These are phyloP conservation scores for Philaenus spumarius DNA, from an alignment of 1,140 invertebrate genomes.

Conservation along the genomic window DNA sequence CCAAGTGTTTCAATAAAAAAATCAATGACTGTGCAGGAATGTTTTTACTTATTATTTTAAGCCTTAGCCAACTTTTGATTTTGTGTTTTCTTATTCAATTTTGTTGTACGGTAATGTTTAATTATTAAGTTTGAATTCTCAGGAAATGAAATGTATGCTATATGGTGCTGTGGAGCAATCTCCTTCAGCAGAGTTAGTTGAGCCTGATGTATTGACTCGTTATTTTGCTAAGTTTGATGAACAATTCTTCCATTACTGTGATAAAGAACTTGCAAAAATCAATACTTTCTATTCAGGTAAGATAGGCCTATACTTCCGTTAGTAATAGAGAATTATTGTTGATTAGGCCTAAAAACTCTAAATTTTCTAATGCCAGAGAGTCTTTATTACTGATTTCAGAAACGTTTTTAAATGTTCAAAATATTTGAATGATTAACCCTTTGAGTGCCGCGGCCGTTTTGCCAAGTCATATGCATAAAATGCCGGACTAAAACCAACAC, in stretches of 20 bases:
- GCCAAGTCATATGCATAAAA: too few relatives aligned
- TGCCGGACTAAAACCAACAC: too few relatives aligned
- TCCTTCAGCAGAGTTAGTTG: constrained; percentile 77
- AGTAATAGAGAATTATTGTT: too few relatives aligned
- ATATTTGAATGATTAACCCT: too few relatives aligned
- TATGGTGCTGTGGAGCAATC: constrained; percentile 84
- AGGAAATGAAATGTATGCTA: constrained; percentile 91
- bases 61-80: neutral
- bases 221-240: constrained; percentile 96
- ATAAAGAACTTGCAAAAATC: constrained; percentile 92
- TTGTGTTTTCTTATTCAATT: neutral
- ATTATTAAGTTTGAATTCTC: too few relatives aligned
- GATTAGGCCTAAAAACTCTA: too few relatives aligned
- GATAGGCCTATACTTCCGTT: neutral
- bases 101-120: neutral
- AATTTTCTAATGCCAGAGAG: too few relatives aligned
- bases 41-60: neutral
- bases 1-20: too few relatives aligned
- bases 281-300: constrained; percentile 94
- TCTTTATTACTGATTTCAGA: too few relatives aligned
- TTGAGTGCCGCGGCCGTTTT: too few relatives aligned
- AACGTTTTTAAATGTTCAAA: too few relatives aligned
- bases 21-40: neutral
- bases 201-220: constrained; percentile 77
- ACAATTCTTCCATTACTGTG: constrained; percentile 90